Base-by-base conservation (phyloP, 2,113 vertebrate species). In the Hemiprocne comata region DNA sequence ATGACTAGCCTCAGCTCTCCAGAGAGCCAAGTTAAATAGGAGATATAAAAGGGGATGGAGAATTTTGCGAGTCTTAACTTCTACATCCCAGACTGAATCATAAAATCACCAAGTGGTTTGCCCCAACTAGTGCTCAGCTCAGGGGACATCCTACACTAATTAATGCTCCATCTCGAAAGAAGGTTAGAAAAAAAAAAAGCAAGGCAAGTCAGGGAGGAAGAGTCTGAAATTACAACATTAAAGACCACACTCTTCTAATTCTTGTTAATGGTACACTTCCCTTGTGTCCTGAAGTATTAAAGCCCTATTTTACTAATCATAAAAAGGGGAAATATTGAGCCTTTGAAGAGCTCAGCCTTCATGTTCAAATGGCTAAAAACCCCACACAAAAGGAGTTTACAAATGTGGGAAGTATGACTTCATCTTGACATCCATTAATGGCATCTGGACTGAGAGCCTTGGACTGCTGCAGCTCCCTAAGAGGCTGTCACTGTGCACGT, bases 401-500 rank as follows among this genome's bases (percentile, higher is more conserved):
- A 36, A 7, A 31, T 0, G 5, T 42, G 84, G 76, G 36, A 64
- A 77, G 21, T 6, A 9, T 3, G 20, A 19, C 40, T 82, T 28
- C 3, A 20, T 60, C 54, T 53, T 46, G n/a, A 17, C n/a, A 72
- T 1, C 44, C 73, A 28, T 58, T 28, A 36, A 23, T 0, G 6
- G 82, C 50, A 65, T 0, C 76, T 34, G 64, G 46, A 57, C 61
- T 15, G 33, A 74, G 13, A 38, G 17, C 21, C 62, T 21, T 3
- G 6, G 58, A 9, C 17, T 19, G 82, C 67, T 44, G 38, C 53
- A 60, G 53, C 38, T 75, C 42, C 70, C 70, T 9, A 1, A 2
- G 53, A 69, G 71, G 31, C 1, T 1, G 42, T 40, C 25, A 13
- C 1, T 7, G 36, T 0, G 4, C 10, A 11, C 0, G 11, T 2